Evolutionary conservation across 2,113 vertebrate species (phyloP).

Genomic region (Petrocephalus zakoni): DNA sequence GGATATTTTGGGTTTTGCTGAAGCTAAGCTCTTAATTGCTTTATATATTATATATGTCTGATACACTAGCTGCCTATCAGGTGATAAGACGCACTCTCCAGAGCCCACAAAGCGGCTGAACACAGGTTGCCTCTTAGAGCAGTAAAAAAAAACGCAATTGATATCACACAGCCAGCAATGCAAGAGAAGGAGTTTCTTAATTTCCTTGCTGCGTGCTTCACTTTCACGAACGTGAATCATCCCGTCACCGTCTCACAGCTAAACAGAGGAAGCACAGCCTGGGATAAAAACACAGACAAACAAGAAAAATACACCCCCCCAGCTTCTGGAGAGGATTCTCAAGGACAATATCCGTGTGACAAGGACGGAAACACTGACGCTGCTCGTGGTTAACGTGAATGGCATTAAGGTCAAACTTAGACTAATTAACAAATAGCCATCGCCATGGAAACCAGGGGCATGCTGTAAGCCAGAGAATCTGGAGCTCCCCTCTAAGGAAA

Average conservation of each 20-base stretch:
- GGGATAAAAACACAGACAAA: not conserved
- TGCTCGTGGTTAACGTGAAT: not conserved
- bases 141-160: not conserved
- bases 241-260: not conserved
- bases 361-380: not conserved
- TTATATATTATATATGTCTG: not conserved
- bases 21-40: not conserved
- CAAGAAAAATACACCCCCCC: not conserved
- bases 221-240: not conserved
- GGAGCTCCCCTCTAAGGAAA: not conserved
- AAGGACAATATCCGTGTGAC: not conserved
- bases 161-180: not conserved
- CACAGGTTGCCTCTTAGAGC: not conserved
- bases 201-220: not conserved
- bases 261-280: not conserved
- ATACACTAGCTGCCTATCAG: not conserved
- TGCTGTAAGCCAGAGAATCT: not conserved
- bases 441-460: not conserved
- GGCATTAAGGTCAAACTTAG: not conserved
- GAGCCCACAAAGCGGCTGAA: not conserved
- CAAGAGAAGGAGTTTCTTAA: not conserved
- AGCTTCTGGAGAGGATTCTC: not conserved
- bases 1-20: not conserved
- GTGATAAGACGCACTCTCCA: not conserved
- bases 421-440: not conserved